phyloP scores from a whole-genome alignment of 2,113 vertebrate species.

The Promerops cafer region DNA sequence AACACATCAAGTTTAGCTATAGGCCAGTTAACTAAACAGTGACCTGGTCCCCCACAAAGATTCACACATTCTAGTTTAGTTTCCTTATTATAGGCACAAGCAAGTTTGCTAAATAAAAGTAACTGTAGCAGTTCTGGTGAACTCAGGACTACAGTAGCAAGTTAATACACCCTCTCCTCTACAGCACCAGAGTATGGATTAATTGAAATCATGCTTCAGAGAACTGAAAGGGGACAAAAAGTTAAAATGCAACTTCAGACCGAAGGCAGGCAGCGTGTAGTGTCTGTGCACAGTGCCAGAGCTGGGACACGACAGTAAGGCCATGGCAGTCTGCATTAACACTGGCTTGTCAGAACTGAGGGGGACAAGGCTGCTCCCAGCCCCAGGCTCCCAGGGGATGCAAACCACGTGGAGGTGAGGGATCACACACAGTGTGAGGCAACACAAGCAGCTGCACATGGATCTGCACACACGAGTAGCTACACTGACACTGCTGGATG shows the following conservation, averaged over 20 bases:
- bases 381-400: not conserved
- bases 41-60: slow-evolving; percentile 60
- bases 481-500: slow-evolving; percentile 12
- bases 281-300: slow-evolving; percentile 47
- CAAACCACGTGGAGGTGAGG: slow-evolving; percentile 10
- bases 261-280: slow-evolving; percentile 49
- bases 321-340: slow-evolving; percentile 56
- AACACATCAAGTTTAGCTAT: slow-evolving; percentile 64
- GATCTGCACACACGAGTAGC: slow-evolving; percentile 11
- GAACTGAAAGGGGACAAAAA: slow-evolving; percentile 42
- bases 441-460: slow-evolving; percentile 30
- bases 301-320: slow-evolving; percentile 44
- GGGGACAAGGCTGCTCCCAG: not conserved
- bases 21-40: slow-evolving; percentile 65
- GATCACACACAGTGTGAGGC: slow-evolving; percentile 65
- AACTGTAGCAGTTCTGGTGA: slow-evolving; percentile 57
- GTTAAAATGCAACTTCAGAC: slow-evolving; percentile 30
- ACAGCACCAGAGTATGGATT: slow-evolving; percentile 65
- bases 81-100: slow-evolving; percentile 72
- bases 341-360: not conserved
- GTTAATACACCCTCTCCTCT: slow-evolving; percentile 57
- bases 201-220: slow-evolving; percentile 59
- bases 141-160: slow-evolving; percentile 52
- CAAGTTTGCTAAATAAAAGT: slow-evolving; percentile 57
- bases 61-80: slow-evolving; percentile 59